Evolutionary conservation across 2,113 vertebrate genomes (phyloP).

Genomic region (Synchiropus splendidus): DNA sequence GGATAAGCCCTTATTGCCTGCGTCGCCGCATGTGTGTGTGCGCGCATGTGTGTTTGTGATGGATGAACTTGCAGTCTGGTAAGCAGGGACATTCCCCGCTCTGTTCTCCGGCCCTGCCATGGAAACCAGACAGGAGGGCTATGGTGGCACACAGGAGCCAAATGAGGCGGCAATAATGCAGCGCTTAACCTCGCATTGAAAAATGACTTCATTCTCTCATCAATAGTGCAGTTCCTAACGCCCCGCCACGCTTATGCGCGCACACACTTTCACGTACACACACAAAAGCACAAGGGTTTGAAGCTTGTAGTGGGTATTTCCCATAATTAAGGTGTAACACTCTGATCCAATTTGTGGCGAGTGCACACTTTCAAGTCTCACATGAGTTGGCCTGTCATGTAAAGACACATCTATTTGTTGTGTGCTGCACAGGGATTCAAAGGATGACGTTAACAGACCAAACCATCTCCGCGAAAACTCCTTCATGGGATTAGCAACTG

Average conservation of each 20-base stretch:
- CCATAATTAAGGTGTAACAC: constrained; percentile 36
- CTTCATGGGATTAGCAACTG: too few species aligned
- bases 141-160: constrained; percentile 72
- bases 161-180: constrained; percentile 75
- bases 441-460: too few species aligned
- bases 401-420: too few species aligned
- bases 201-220: constrained; percentile 74
- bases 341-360: constrained; percentile 31
- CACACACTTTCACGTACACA: constrained; percentile 29
- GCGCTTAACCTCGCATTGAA: constrained; percentile 66
- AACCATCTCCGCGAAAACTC: too few species aligned
- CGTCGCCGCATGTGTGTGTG: constrained; percentile 4
- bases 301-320: constrained; percentile 44
- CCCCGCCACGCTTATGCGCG: constrained; percentile 60
- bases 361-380: constrained; percentile 8
- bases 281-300: constrained; percentile 21
- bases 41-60: constrained; percentile 24
- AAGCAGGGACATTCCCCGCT: constrained; percentile 66
- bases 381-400: too few species aligned
- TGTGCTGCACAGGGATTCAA: too few species aligned
- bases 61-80: constrained; percentile 61
- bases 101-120: constrained; percentile 64
- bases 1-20: constrained; percentile 46
- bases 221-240: constrained; percentile 64
- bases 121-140: constrained; percentile 69